These are phyloP conservation scores for Antitype chi DNA, from an alignment of 2,888 invertebrate species.

Conservation along the genomic window DNA sequence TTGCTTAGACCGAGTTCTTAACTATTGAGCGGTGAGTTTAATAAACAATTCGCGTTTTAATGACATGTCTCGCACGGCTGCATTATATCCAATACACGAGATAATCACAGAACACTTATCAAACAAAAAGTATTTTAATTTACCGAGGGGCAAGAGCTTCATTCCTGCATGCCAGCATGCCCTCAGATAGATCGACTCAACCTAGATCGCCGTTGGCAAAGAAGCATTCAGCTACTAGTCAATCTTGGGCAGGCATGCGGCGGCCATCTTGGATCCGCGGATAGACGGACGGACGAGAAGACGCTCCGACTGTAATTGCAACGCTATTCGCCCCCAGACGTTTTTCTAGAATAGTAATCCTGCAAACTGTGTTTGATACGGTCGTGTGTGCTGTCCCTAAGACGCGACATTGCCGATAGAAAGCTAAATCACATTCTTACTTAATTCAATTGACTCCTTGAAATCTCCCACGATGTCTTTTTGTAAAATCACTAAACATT, in stretches of 20 bases:
- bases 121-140: slow-evolving; percentile 89
- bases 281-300: slow-evolving; percentile 83
- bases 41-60: slow-evolving; percentile 72
- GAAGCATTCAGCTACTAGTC: slow-evolving; percentile 88
- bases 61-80: slow-evolving; percentile 71
- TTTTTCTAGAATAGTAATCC: slow-evolving; percentile 85
- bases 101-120: slow-evolving; percentile 82
- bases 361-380: slow-evolving; percentile 69
- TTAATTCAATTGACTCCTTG: slow-evolving; percentile 34
- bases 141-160: slow-evolving; percentile 80
- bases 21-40: slow-evolving; percentile 71
- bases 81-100: slow-evolving; percentile 76
- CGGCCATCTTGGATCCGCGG: slow-evolving; percentile 84
- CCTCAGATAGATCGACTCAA: slow-evolving; percentile 82
- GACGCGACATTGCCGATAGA: slow-evolving; percentile 36
- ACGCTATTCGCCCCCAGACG: slow-evolving; percentile 83
- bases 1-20: slow-evolving; percentile 37
- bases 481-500: slow-evolving; percentile 34
- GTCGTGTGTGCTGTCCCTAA: slow-evolving; percentile 48
- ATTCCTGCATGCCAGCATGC: slow-evolving; percentile 82
- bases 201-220: slow-evolving; percentile 87
- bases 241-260: slow-evolving; percentile 88
- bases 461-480: slow-evolving; percentile 27
- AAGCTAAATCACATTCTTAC: slow-evolving; percentile 32
- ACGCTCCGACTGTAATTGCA: slow-evolving; percentile 87